Evolutionary conservation across 2,797 vertebrate species (phyloP), one percentile per base, ranked within the genome.

Genomic region (Sebastes oblongus): DNA sequence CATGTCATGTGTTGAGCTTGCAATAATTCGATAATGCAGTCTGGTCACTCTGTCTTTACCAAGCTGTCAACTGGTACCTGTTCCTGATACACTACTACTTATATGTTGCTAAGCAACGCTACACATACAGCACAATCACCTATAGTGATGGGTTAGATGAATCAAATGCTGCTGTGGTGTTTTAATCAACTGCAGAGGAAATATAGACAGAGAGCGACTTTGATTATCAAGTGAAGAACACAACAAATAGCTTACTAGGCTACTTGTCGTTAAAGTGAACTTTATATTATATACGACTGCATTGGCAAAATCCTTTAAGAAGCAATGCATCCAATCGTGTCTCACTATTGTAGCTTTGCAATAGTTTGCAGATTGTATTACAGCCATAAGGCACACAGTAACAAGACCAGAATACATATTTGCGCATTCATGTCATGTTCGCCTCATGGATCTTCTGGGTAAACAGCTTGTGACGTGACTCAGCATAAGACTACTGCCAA

Each of bases 381-480:
- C 30, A 46, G 7, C 64, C 52, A 46, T 60, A 65, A 14, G 29
- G n/a, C 24, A 5, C 22, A 9, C 29, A 34, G 42, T 22, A 16
- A 3, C 13, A 56, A 59, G 12, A 68, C 9, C 10, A 24, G 6
- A 68, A 25, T 16, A 11, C 24, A 76, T 34, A 59, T 81, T 83
- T 62, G 52, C 46, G 67, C 12, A 68, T 77, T 78, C 52, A 27
- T 46, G 76, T 81, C 65, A 66, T 54, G 46, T 66, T n/a, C 4
- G 69, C 71, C 60, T 62, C 61, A 11, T 52, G 61, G 75, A 65
- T 79, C 69, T 27, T 73, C 39, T 22, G 50, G 50, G 77, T 39
- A 68, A 82, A 82, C 55, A 71, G 76, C 54, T 85, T 20, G 60
- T 74, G 18, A 58, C 76, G 4, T 77, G 58, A 79, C 72, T 87